These are phyloP conservation scores for Spinibarbus caldwelli DNA, from an alignment of 2,797 vertebrate genomes.

Conservation along the genomic window DNA sequence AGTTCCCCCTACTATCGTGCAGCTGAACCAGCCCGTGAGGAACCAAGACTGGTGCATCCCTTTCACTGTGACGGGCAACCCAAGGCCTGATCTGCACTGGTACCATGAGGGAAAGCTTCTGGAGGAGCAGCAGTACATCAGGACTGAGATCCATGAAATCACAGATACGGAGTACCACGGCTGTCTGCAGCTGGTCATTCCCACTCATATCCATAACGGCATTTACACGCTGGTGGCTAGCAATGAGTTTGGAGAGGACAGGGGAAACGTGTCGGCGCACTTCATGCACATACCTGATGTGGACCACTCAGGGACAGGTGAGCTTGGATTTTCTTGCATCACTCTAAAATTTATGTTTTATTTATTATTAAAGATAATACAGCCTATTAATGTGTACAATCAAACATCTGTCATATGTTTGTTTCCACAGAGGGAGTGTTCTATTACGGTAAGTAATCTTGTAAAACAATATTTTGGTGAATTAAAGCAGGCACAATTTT, in stretches of 20 bases:
- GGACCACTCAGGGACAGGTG: conserved; percentile 70
- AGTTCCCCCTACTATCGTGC: conserved; percentile 93
- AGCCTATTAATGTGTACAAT: not conserved
- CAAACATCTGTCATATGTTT: conserved; percentile 23
- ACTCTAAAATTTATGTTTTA: not conserved
- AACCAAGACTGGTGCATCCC: conserved; percentile 99
- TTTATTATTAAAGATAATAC: not conserved
- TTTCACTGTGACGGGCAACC: conserved; percentile 95
- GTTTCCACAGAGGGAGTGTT: conserved; percentile 38
- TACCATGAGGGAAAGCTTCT: conserved; percentile 84
- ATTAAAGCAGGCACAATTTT: not conserved
- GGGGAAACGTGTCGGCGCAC: conserved; percentile 86
- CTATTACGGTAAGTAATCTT: conserved; percentile 56
- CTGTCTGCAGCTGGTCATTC: conserved; percentile 94
- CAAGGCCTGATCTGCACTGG: conserved; percentile 90
- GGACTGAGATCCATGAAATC: conserved; percentile 86
- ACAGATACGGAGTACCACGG: conserved; percentile 92
- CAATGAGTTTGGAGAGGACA: conserved; percentile 88
- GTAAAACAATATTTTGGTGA: not conserved
- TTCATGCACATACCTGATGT: conserved; percentile 88
- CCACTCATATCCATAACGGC: conserved; percentile 96
- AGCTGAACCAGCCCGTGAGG: conserved; percentile 85
- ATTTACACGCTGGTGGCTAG: conserved; percentile 89
- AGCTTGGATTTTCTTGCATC: not conserved
- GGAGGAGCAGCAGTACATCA: conserved; percentile 89